Base-by-base conservation (phyloP, 1,140 invertebrate genomes). In the Anadara kagoshimensis region DNA sequence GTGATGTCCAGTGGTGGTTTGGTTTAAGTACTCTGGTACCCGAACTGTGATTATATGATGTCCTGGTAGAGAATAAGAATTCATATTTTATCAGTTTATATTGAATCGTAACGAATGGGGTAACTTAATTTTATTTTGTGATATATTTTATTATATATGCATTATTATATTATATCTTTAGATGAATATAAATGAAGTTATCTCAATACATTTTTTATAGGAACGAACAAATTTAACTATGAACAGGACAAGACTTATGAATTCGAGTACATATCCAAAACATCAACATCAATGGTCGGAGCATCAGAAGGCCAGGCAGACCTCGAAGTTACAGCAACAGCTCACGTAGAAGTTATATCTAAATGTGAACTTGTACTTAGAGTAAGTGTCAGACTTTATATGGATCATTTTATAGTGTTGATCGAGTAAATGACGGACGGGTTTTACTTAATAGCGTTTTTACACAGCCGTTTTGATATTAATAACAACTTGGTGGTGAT, bases 281-380 rank as follows among this genome's bases (percentile, higher is more conserved):
- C 93, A 0, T 86, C 90, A 26, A 93, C 93, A 1, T 88, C 89
- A 0, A 85, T 94, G n/a, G 90, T 89, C 14, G 92, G 92, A 26
- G 90, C 91, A 0, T 89, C 91, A 29, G 91, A 91, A 57, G 91
- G 92, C 54, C 89, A 90, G 4, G 88, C 88, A 3, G 91, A 90
- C 68, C 75, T 94, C n/a, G 75, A 87, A 58, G 78, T 91, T 41
- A 91, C 90, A 66, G 93, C 92, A 22, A 90, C 87, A 44, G 93
- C 91, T 58, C 89, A 92, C 72, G 83, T 94, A 61, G 89, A 91
- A 45, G 92, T 92, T 26, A 86, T 92, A 36, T 89, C 91, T 5
- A 89, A 93, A 69, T 94, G 94, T 82, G 89, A 92, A 78, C 90
- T 92, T 76, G 88, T 92, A 22, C 76, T 94, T 22, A 90, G 90